Evolutionary conservation across 2,113 vertebrate genomes (phyloP), one percentile per base, ranked within the genome.

Genomic region (Pangasianodon gigas): DNA sequence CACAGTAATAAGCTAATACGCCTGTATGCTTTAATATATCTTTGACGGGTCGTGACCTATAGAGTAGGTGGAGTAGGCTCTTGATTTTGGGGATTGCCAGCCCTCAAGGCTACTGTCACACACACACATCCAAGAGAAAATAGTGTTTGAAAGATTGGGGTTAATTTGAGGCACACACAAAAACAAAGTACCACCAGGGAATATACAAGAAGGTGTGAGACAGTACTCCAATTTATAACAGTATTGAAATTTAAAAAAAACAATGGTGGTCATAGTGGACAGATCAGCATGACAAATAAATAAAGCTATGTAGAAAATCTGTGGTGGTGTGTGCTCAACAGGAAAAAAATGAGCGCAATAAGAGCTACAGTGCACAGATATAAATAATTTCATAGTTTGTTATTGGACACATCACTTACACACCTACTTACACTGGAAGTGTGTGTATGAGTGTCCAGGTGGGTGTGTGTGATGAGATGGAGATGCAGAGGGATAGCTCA

Each of bases 331-430:
- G 79, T 48, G 26, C 52, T n/a, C 62, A 84, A 52, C 85, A 87
- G 81, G 85, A 91, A 93, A 92, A 87, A 90, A 92, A 54, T 41
- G 82, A 86, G 51, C 89, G 41, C 14, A 29, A 52, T 90, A 75
- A 29, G 84, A 90, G 85, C 21, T 91, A 56, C 32, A 77, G 52
- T 74, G 77, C 32, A 80, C 80, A 58, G 90, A 83, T 93, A 92
- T 85, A 52, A 84, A 90, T 88, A 75, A 21, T 75, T 24, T 60
- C 32, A 60, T n/a, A 71, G 80, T 74, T 13, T 32, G 84, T 90
- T 91, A 93, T 93, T 92, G 91, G 83, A 87, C 32, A n/a, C 44
- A 56, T 89, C 71, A 5, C 41, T 67, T 44, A 48, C 29, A 88
- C 56, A 65, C 74, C 60, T 44, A 62, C 37, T n/a, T 41, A 60